Conservation (phyloP, 2,797 vertebrate species). For the Acanthurus tractus region DNA sequence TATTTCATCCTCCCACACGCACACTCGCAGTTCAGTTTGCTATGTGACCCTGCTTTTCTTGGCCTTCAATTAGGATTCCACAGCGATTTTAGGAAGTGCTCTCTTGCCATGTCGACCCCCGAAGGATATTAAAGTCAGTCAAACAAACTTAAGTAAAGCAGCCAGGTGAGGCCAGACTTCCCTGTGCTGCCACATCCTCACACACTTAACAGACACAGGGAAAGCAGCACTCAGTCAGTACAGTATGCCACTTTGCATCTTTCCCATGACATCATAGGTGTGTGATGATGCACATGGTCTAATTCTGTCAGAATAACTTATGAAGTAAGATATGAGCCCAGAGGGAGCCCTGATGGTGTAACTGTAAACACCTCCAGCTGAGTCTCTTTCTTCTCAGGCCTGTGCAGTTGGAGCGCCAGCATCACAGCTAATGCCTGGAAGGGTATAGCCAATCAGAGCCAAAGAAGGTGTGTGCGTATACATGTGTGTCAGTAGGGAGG, state of each 20-base stretch:
- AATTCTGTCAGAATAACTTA: conserved; percentile 60
- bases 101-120: conserved; percentile 48
- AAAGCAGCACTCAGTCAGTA: conserved; percentile 20
- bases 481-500: no score
- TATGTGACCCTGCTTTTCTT: conserved; percentile 69
- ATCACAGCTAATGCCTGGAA: not conserved
- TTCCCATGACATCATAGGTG: conserved; percentile 68
- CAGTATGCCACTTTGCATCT: conserved; percentile 52
- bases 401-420: no score
- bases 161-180: conserved; percentile 48
- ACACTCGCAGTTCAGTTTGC: conserved; percentile 52
- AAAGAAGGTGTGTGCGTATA: no score
- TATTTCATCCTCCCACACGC: conserved; percentile 55
- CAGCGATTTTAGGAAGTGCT: conserved; percentile 66
- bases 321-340: conserved; percentile 42
- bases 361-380: conserved; percentile 57
- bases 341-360: conserved; percentile 40
- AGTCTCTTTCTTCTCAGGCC: no score
- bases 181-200: conserved; percentile 21
- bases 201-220: conserved; percentile 26
- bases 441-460: no score
- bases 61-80: conserved; percentile 62
- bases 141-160: conserved; percentile 44
- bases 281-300: conserved; percentile 49
- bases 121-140: conserved; percentile 63